Evolutionary conservation across 2,113 vertebrate species (phyloP), one percentile per base, ranked within the genome.

Genomic region (Crotalus horridus): DNA sequence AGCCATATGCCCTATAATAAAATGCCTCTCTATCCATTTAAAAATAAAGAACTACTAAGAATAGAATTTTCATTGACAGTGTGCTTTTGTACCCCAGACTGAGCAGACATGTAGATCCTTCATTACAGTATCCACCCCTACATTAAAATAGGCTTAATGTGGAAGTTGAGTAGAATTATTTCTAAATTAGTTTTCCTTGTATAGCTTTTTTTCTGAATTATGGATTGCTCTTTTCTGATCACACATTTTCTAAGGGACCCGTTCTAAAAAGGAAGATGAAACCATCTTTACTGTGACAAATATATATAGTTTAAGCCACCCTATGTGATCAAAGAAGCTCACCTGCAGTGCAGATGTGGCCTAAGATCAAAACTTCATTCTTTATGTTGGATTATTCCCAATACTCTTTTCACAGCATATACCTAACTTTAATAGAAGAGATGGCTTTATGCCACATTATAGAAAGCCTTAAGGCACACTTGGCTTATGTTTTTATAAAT

Each of bases 301-400:
- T 85, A 11, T 54, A 61, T 55, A 46, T 53, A 24, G 61, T 61
- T 64, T 48, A 93, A 90, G 89, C 21, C 74, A 90, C 21, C 26
- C 51, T 51, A 23, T 29, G 2, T 13, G 5, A 59, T 85, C 43
- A 64, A 39, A 48, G 1, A 92, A 85, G 21, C 39, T 91, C 85
- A 87, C 29, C 92, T 93, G 89, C 88, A 93, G n/a, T 90, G 89
- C 56, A 90, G 92, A 61, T 89, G 64, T 89, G 55, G 56, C 46
- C 85, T 59, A 54, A 74, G 58, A 92, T 74, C 59, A 90, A 88
- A 39, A 88, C 91, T 91, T 6, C 15, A 55, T 90, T 93, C 11
- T 74, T 26, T 53, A 74, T 87, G 81, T 89, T 92, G 85, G 81
- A 39, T 54, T 89, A 54, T 54, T 51, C 74, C 88, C 88, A 91